Base-by-base conservation (phyloP, 2,888 invertebrate species). In the Pachycephus smyrnensis region DNA sequence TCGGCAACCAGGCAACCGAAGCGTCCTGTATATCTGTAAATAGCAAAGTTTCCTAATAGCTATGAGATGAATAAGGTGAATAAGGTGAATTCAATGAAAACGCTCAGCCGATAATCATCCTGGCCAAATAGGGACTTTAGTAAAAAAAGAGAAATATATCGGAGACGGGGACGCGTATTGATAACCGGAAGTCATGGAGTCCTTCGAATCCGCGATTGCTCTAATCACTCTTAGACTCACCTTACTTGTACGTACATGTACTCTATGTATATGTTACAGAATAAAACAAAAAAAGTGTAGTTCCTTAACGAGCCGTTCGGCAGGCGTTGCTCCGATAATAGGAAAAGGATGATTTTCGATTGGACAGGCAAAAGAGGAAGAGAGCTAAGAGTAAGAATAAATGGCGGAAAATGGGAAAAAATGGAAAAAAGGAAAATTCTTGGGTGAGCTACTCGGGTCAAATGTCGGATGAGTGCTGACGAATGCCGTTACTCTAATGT, bases 401-500 rank as follows among this genome's bases (percentile, higher is more conserved):
- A 71, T 33, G 30, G 23, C 12, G 71, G 11, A 30, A 71, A 76
- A 37, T 15, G 31, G 3, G 12, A 68, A 68, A n/a, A 68, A 68
- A n/a, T n/a, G n/a, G n/a, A n/a, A 68, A n/a, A 75, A 31, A 75
- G 15, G 23, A 55, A 55, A 23, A 55, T 55, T 55, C 6, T 15
- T 55, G 23, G 40, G 15, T 23, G 40, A 55, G 40, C 40, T 23
- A 6, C 23, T 55, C 40, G 23, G 40, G 40, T 55, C 40, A 9
- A 55, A 23, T 55, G 40, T 55, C 15, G 55, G 31, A 75, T 37
- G 40, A 75, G 40, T 37, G n/a, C 31, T 32, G 40, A 75, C 32
- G 23, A 84, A 87, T 82, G 84, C 85, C 86, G 87, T 87, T 88
- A 86, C 86, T 89, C 86, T 84, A 86, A 87, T 88, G 86, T 89